Percentiles rank a stretch among this genome's conserved stretches.
Conservation (phyloP, 2,113 vertebrate genomes). For the Platichthys stellatus region DNA sequence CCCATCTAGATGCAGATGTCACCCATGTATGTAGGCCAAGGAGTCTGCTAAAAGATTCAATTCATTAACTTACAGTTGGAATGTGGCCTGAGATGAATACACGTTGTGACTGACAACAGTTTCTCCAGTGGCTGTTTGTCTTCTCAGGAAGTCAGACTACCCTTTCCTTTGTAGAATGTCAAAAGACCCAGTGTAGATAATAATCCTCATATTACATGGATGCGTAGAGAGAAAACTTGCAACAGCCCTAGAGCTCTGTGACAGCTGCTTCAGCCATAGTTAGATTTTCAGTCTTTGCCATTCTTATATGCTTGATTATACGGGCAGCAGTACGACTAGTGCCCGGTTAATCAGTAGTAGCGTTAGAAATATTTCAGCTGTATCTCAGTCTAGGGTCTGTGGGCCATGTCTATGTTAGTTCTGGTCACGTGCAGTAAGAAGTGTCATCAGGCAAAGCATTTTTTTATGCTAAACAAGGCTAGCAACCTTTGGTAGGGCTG, state of each 20-base stretch:
- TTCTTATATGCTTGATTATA: neutral
- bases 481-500: too few species aligned
- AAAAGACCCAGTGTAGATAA: neutral
- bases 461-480: too few species aligned
- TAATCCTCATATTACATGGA: neutral
- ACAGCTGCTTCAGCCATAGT: neutral
- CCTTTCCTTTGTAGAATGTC: neutral
- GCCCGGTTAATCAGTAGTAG: too few species aligned
- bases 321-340: too few species aligned
- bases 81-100: neutral
- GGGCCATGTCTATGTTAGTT: too few species aligned
- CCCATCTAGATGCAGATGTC: neutral
- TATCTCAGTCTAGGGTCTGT: too few species aligned
- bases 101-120: neutral
- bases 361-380: too few species aligned
- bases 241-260: neutral
- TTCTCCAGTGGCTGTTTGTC: neutral
- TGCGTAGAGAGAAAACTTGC: neutral
- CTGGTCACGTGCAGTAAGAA: too few species aligned
- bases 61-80: neutral
- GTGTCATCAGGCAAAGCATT: too few species aligned
- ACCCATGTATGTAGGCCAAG: neutral
- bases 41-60: neutral
- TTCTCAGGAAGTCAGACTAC: neutral
- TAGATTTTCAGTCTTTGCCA: neutral